Percentiles rank a stretch among this genome's conserved stretches.
Conservation (phyloP, 1,140 invertebrate genomes). For the Macrostomum lignano region DNA sequence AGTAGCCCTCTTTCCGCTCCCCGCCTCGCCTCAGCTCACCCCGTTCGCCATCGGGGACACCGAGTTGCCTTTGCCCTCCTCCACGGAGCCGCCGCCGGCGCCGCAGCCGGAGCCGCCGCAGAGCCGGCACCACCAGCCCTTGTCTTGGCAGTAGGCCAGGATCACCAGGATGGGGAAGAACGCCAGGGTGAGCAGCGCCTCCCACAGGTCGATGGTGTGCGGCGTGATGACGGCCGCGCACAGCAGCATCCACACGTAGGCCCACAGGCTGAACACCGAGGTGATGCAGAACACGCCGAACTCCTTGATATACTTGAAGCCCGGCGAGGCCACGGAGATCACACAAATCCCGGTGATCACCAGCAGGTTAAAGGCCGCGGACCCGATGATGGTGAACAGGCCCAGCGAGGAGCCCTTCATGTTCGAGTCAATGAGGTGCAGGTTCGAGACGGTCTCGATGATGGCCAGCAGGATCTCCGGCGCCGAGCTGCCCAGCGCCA, state of each 20-base stretch:
- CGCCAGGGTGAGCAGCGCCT: constrained; percentile 33
- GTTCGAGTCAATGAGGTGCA: constrained; percentile 1
- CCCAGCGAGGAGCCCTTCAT: constrained; percentile 20
- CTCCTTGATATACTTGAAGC: constrained; percentile 21
- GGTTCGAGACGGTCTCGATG: constrained; percentile 20
- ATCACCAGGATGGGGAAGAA: constrained; percentile 32
- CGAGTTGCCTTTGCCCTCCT: no score
- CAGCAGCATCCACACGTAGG: constrained; percentile 30
- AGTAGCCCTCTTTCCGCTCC: no score
- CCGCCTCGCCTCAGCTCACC: no score
- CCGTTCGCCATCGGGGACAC: no score
- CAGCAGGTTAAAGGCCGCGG: constrained; percentile 31
- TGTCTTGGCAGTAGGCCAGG: constrained; percentile 15
- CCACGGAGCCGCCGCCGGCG: no score
- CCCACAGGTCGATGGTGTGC: constrained; percentile 36
- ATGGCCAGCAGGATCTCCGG: constrained; percentile 31
- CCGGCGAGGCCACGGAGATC: constrained; percentile 12
- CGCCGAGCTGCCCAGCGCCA: constrained; percentile 31
- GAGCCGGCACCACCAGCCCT: constrained; percentile 15
- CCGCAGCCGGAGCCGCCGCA: no score
- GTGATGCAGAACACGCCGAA: constrained; percentile 28
- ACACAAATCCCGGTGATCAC: constrained; percentile 26
- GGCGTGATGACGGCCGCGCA: no score
- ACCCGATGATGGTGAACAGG: constrained; percentile 30
- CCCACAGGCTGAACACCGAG: constrained; percentile 28